Evolutionary conservation across 2,113 vertebrate species (phyloP).

Genomic region (Clarias macrocephalus): DNA sequence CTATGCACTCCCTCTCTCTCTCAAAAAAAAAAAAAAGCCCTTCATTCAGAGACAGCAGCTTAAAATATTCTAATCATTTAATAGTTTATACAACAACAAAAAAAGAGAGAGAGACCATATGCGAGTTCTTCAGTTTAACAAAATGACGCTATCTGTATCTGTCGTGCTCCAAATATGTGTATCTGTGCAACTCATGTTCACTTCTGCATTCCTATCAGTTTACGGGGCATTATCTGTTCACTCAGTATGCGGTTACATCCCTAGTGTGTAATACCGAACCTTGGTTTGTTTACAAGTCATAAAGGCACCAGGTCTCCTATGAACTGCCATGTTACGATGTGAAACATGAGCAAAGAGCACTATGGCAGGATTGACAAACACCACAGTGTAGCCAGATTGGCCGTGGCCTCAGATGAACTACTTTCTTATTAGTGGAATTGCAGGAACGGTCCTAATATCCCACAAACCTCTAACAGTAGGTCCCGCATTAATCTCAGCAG

Average conservation of each 20-base stretch:
- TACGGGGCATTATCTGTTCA: not conserved
- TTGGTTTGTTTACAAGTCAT: constrained; percentile 34
- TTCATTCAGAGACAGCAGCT: not conserved
- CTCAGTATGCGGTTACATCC: not conserved
- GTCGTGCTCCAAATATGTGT: not conserved
- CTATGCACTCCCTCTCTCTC: no score
- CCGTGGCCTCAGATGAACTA: constrained; percentile 20
- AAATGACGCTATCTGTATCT: not conserved
- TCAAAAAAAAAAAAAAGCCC: not conserved
- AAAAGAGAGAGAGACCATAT: not conserved
- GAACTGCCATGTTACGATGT: not conserved
- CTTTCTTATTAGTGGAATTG: not conserved
- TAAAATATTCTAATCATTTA: not conserved
- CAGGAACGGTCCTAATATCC: not conserved
- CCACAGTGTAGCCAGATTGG: constrained; percentile 31
- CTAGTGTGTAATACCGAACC: not conserved
- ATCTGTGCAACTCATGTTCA: not conserved
- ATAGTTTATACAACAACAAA: not conserved
- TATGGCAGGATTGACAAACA: constrained; percentile 31
- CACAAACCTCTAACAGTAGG: not conserved
- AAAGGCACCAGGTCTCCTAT: not conserved
- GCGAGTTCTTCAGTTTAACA: not conserved
- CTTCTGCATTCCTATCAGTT: not conserved
- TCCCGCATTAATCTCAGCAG: constrained; percentile 37
- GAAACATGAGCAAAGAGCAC: constrained; percentile 33